These are phyloP conservation scores for Ethmia dodecea DNA, from an alignment of 2,888 invertebrate genomes.

Conservation along the genomic window DNA sequence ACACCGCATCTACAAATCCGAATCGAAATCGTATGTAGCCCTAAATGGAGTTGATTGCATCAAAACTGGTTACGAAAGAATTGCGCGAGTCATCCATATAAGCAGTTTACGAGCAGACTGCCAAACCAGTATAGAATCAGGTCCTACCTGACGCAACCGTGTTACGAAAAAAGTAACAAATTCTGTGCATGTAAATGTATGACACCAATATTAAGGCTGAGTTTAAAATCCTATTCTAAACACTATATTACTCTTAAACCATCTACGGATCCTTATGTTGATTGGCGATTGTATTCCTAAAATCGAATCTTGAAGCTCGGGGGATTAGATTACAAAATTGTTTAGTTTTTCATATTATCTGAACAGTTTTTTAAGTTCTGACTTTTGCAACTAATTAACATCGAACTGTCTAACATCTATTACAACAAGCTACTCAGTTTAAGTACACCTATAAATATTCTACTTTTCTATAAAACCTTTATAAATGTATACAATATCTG, in stretches of 20 bases:
- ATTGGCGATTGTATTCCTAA: slow-evolving; percentile 48
- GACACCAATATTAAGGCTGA: slow-evolving; percentile 19
- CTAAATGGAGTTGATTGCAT: slow-evolving; percentile 19
- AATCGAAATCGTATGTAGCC: slow-evolving; percentile 7
- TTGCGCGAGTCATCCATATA: slow-evolving; percentile 13
- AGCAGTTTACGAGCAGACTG: slow-evolving; percentile 12
- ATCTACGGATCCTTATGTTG: slow-evolving; percentile 15
- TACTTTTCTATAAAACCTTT: slow-evolving; percentile 59
- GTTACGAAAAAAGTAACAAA: slow-evolving; percentile 15
- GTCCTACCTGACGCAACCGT: slow-evolving; percentile 11
- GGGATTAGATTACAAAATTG: slow-evolving; percentile 22
- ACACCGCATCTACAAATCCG: no score
- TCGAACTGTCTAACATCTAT: slow-evolving; percentile 55
- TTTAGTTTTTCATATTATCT: slow-evolving; percentile 15
- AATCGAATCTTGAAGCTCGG: slow-evolving; percentile 60
- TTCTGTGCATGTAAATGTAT: slow-evolving; percentile 15
- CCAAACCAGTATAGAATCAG: slow-evolving; percentile 18
- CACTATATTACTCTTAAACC: slow-evolving; percentile 5
- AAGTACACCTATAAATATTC: slow-evolving; percentile 39
- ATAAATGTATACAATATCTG: slow-evolving; percentile 69
- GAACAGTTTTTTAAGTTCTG: neutral
- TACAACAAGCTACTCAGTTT: slow-evolving; percentile 39
- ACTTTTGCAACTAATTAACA: slow-evolving; percentile 45
- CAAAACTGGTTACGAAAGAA: slow-evolving; percentile 18
- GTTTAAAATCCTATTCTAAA: slow-evolving; percentile 3